Evolutionary conservation across 2,888 invertebrate species (phyloP), one percentile per base, ranked within the genome.

Genomic region (Criorhina ranunculi): DNA sequence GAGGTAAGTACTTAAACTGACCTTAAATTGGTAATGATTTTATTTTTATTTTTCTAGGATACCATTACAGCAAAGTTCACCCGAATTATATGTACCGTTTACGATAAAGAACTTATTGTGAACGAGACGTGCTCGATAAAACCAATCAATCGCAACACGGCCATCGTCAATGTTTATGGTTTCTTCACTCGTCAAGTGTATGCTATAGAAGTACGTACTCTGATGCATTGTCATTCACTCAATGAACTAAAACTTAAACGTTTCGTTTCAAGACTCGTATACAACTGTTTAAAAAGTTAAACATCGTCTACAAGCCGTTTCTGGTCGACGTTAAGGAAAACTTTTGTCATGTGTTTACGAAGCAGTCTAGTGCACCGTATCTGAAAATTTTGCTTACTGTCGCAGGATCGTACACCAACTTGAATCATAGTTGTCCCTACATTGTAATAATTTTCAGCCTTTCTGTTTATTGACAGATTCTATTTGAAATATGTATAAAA

Each of bases 401-500:
- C 24, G 24, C 24, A 24, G 24, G 24, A 24, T 4, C 1, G 1
- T 3, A 24, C 24, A 60, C 42, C 0, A 60, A 60, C n/a, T 5
- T 60, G 42, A 60, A 60, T 60, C 59, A 60, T 7, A 24, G 24
- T 17, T 60, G 59, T 8, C 59, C 59, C 0, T 60, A 60, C 24
- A 24, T 5, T 8, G 59, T 60, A 60, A 42, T n/a, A n/a, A n/a
- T n/a, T n/a, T n/a, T n/a, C n/a, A n/a, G n/a, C 42, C 12, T 44
- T n/a, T 15, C 12, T 17, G n/a, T 42, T 42, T 42, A 7, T 42
- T 1, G 24, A 24, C 1, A 4, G 1, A 24, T 24, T 24, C 24
- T 24, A 24, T 4, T 24, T 4, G n/a, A n/a, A n/a, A n/a, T n/a
- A n/a, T n/a, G n/a, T n/a, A n/a, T n/a, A n/a, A 24, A 24, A 1